These are phyloP conservation scores for Mythimna vitellina DNA, from an alignment of 2,888 invertebrate genomes.

Conservation along the genomic window DNA sequence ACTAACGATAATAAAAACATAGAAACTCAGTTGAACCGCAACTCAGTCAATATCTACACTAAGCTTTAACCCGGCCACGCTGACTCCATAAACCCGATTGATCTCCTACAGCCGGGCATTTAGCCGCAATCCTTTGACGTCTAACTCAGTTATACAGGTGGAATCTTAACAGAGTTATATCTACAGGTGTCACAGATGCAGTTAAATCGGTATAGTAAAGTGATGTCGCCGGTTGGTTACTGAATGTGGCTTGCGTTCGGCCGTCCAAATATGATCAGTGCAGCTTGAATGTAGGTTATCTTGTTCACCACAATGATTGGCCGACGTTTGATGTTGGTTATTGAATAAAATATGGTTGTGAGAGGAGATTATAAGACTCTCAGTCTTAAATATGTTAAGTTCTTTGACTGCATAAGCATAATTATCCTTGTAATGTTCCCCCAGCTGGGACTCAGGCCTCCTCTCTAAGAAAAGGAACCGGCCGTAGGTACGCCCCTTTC, in stretches of 20 bases:
- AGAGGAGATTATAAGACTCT: not conserved
- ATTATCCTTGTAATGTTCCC: no score
- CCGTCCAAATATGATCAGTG: not conserved
- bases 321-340: not conserved
- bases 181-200: conserved; percentile 33
- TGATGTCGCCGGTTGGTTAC: conserved; percentile 32
- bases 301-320: conserved; percentile 19
- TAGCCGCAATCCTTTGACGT: conserved; percentile 32
- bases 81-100: conserved; percentile 16
- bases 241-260: conserved; percentile 5
- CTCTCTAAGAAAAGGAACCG: no score
- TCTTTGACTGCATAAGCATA: no score
- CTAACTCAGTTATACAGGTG: conserved; percentile 25
- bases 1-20: not conserved
- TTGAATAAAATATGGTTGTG: not conserved
- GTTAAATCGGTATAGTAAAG: conserved; percentile 30
- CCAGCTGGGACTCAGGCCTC: no score
- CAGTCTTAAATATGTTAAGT: not conserved
- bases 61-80: not conserved
- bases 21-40: not conserved
- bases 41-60: no score
- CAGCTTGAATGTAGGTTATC: conserved; percentile 6
- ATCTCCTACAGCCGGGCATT: conserved; percentile 8
- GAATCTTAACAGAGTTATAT: conserved; percentile 30
- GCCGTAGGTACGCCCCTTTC: no score